Conservation (phyloP, 1,140 invertebrate species). For the Cotesia typhae region DNA sequence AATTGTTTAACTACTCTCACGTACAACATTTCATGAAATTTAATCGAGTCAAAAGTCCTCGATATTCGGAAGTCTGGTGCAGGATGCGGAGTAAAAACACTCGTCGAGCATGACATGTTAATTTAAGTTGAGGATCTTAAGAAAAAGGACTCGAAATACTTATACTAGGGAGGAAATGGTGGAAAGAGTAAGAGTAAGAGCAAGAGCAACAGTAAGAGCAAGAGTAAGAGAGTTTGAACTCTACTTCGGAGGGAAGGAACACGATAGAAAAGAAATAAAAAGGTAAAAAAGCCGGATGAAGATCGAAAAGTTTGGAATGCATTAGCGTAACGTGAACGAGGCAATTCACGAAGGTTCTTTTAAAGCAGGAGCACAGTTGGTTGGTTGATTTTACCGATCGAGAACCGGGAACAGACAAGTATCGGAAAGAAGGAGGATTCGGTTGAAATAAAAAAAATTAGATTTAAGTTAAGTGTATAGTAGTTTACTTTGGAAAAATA, state of each 20-base stretch:
- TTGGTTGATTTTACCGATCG: neutral
- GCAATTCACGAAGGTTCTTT: neutral
- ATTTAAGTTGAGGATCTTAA: slow-evolving; percentile 19
- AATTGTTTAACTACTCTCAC: too few species aligned
- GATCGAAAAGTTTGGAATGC: slow-evolving; percentile 21
- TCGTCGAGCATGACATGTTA: slow-evolving; percentile 24
- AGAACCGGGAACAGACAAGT: neutral
- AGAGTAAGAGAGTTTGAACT: too few species aligned
- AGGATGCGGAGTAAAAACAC: neutral
- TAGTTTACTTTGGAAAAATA: too few species aligned
- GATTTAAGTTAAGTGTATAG: neutral
- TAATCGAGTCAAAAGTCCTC: slow-evolving; percentile 10
- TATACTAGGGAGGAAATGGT: neutral
- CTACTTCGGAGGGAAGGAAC: neutral
- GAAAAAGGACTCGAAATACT: neutral
- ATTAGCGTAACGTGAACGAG: slow-evolving; percentile 16
- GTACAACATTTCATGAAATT: neutral
- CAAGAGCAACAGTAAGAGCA: too few species aligned
- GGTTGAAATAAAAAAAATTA: neutral
- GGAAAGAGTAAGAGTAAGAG: neutral
- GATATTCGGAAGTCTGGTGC: slow-evolving; percentile 3
- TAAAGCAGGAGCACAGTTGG: neutral
- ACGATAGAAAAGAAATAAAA: slow-evolving; percentile 5
- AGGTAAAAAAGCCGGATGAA: slow-evolving; percentile 1
- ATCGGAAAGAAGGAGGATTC: neutral